phyloP scores from a whole-genome alignment of 1,140 invertebrate species.

The Scylla paramamosain region DNA sequence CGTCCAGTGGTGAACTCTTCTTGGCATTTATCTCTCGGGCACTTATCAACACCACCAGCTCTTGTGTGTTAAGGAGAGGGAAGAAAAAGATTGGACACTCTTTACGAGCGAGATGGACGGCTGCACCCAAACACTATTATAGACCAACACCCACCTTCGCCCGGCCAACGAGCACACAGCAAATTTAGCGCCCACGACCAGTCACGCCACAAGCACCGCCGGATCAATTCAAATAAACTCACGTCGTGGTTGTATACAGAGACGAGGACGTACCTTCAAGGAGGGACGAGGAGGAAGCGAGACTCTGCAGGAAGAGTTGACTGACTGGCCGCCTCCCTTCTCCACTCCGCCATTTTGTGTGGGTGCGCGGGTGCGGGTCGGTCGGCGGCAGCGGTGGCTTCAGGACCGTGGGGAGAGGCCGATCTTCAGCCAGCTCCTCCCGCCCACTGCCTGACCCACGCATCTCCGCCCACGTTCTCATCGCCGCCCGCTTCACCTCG shows the following conservation, averaged over 20 bases:
- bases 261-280: conserved; percentile 29
- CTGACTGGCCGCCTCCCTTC: neutral
- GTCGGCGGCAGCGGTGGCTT: conserved; percentile 35
- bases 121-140: conserved; percentile 3
- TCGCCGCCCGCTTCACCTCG: conserved; percentile 30
- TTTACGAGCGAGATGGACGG: conserved; percentile 8
- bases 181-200: neutral
- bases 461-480: conserved; percentile 37
- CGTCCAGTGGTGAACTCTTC: neutral
- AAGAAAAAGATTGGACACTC: neutral
- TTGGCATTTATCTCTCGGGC: neutral
- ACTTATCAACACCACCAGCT: neutral
- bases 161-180: neutral
- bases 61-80: neutral
- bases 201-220: conserved; percentile 24
- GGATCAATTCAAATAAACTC: neutral
- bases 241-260: neutral
- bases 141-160: neutral
- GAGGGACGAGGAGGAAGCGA: neutral
- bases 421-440: conserved; percentile 29
- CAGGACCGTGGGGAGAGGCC: neutral
- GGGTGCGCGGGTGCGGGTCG: neutral
- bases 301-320: neutral
- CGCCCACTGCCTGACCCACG: conserved; percentile 37
- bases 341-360: conserved; percentile 62